Percentiles rank a stretch among this genome's conserved stretches.
phyloP scores from a whole-genome alignment of 2,113 vertebrate species.

The Catharus fuscescens region DNA sequence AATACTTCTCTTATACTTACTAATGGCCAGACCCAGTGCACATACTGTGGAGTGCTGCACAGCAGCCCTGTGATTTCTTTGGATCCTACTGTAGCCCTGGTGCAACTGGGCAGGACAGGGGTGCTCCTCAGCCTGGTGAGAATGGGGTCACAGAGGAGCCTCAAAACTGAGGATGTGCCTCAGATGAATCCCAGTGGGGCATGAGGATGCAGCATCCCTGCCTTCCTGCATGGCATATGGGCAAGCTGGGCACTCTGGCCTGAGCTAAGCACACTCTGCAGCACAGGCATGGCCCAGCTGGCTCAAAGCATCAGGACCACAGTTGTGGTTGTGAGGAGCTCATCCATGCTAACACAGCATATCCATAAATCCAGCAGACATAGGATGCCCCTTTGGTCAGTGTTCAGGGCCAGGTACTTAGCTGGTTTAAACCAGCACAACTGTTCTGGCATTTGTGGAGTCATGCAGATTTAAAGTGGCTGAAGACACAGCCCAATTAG shows the following conservation, averaged over 20 bases:
- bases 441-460: not conserved
- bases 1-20: not conserved
- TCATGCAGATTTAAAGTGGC: not conserved
- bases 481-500: not conserved
- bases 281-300: not conserved
- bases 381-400: not conserved
- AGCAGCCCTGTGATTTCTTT: not conserved
- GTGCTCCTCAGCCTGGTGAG: fast-evolving
- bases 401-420: not conserved
- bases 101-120: not conserved
- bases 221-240: fast-evolving
- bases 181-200: not conserved
- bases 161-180: not conserved
- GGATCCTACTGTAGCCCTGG: not conserved
- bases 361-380: not conserved
- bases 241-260: not conserved
- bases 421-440: not conserved
- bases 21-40: not conserved
- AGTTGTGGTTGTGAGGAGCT: not conserved
- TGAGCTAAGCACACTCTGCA: not conserved
- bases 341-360: not conserved
- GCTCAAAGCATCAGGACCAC: not conserved
- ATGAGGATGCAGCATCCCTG: not conserved
- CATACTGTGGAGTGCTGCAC: fast-evolving
- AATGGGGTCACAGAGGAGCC: not conserved